Percentiles rank a stretch among this genome's conserved stretches.
Conservation (phyloP, 1,140 invertebrate genomes). For the Drosophila orosa region DNA sequence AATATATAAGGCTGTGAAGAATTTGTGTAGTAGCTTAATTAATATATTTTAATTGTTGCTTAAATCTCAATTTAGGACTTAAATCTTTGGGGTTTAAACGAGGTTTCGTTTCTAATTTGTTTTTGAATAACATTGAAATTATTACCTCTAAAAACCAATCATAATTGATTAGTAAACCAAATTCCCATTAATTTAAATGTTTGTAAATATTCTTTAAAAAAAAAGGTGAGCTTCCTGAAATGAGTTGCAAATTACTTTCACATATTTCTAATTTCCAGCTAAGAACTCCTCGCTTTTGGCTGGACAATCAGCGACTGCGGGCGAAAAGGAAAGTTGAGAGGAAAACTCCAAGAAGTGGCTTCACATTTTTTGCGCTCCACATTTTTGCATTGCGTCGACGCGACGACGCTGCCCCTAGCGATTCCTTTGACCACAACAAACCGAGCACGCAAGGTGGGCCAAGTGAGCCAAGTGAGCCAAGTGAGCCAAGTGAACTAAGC, state of each 20-base stretch:
- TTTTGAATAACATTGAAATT: no score
- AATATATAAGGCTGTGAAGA: no score
- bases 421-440: constrained; percentile 75
- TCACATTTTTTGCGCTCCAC: constrained; percentile 6
- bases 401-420: constrained; percentile 61
- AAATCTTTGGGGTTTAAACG: neutral
- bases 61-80: fast-evolving
- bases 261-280: constrained; percentile 22
- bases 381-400: constrained; percentile 58
- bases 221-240: neutral
- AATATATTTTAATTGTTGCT: neutral
- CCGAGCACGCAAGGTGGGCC: constrained; percentile 61
- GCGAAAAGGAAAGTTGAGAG: neutral
- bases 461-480: constrained; percentile 1
- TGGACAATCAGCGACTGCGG: constrained; percentile 33
- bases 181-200: neutral
- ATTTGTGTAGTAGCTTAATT: neutral
- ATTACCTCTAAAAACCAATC: no score
- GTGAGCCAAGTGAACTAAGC: constrained; percentile 4
- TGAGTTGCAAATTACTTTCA: neutral
- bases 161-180: no score
- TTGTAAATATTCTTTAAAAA: neutral
- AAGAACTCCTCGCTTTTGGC: constrained; percentile 8
- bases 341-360: constrained; percentile 11
- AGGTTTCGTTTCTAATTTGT: no score